Evolutionary conservation across 2,888 invertebrate genomes (phyloP), one percentile per base, ranked within the genome.

Genomic region (Sphaerophoria taeniata): DNA sequence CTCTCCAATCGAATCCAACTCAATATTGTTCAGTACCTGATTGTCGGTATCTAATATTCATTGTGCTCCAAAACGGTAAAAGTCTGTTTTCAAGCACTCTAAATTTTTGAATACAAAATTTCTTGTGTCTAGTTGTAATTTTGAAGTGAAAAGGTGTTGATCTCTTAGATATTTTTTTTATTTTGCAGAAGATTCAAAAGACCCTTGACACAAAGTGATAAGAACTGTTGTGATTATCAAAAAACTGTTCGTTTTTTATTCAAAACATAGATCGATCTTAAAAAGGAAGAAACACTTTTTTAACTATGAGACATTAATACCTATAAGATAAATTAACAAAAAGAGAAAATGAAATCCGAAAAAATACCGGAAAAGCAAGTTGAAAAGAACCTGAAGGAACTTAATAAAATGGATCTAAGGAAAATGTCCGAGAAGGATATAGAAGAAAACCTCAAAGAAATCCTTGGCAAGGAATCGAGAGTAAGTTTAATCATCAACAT

Each of bases 371-470:
- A 24, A 24, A 24, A 24, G 24, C 1, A 24, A 24, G 24, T 24
- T 2, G 24, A 24, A 24, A 24, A 24, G 24, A 24, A 24, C 24
- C 24, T 2, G 24, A 24, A 24, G 1, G 24, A 24, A 58, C 16
- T 4, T 39, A 33, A 3, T 16, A n/a, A 53, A 69, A 79, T 72
- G 69, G 79, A 74, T 69, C 12, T 74, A 2, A 58, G 56, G 39
- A 67, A 79, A 60, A 87, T 89, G 89, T 88, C 90, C 14, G 90
- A 90, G n/a, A 90, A 90, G 36, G 90, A 90, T 77, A 89, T 90
- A 7, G 88, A 90, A 56, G 90, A 89, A 81, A 91, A 90, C 80
- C 88, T 91, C 6, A 89, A 90, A 74, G 90, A 90, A 86, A 87
- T 91, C 61, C 87, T 90, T 24, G 91, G 90, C 31, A 89, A 89